These are phyloP conservation scores for Choristoneura rosaceana DNA, from an alignment of 2,888 invertebrate genomes.

Conservation along the genomic window DNA sequence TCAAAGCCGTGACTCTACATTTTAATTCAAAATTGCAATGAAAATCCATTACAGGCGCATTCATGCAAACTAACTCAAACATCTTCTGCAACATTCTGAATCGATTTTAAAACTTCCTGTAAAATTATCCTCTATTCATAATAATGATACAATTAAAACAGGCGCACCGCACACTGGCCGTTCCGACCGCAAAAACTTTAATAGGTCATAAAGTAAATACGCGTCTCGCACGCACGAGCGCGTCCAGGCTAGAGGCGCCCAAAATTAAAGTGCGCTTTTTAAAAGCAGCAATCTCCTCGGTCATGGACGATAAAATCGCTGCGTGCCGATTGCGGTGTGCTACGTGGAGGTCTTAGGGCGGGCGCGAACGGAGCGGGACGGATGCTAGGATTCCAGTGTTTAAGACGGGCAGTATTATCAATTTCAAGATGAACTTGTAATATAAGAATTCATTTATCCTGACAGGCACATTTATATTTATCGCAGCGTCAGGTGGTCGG, in stretches of 20 bases:
- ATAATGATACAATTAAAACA: slow-evolving; percentile 17
- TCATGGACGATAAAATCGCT: slow-evolving; percentile 82
- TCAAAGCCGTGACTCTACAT: no score
- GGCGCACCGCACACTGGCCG: slow-evolving; percentile 40
- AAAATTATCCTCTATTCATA: no score
- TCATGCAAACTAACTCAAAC: no score
- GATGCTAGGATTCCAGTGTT: background rate
- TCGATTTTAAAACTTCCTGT: no score
- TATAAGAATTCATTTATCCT: no score
- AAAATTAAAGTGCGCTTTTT: slow-evolving; percentile 82
- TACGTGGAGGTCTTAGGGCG: slow-evolving; percentile 50
- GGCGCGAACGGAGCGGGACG: slow-evolving; percentile 28
- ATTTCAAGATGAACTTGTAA: no score
- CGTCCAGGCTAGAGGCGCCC: slow-evolving; percentile 63
- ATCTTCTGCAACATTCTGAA: no score
- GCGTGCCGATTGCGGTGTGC: slow-evolving; percentile 76
- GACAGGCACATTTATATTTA: no score
- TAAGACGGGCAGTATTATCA: background rate
- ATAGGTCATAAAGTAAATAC: slow-evolving; percentile 82
- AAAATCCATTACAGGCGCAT: no score
- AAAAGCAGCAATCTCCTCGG: slow-evolving; percentile 76
- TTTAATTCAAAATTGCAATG: no score
- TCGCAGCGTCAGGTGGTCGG: no score
- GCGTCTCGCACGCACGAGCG: slow-evolving; percentile 76
- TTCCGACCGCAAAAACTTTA: slow-evolving; percentile 62